phyloP scores from a whole-genome alignment of 2,888 invertebrate species.

The Horisme vitalbata region DNA sequence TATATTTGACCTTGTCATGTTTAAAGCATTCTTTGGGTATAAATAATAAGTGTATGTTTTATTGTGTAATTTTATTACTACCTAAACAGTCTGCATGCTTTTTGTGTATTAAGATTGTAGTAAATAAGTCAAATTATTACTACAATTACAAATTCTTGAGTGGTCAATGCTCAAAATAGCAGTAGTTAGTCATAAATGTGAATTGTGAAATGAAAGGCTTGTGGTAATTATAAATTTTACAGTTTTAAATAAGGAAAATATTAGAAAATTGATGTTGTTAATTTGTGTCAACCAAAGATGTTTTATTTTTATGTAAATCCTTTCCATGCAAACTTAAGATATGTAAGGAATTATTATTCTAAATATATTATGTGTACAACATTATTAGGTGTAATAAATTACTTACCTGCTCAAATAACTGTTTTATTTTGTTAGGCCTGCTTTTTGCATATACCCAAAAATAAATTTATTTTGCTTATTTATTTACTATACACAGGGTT shows the following conservation, averaged over 20 bases:
- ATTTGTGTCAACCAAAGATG: conserved; percentile 79
- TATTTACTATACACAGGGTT: too few relatives aligned
- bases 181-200: conserved; percentile 44
- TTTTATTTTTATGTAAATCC: conserved; percentile 74
- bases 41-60: conserved; percentile 30
- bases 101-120: conserved; percentile 44
- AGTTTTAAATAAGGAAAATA: conserved; percentile 39
- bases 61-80: conserved; percentile 38
- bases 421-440: conserved; percentile 29
- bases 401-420: conserved; percentile 69
- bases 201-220: conserved; percentile 68
- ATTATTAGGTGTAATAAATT: conserved; percentile 77
- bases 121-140: conserved; percentile 51
- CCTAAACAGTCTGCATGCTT: conserved; percentile 50
- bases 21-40: conserved; percentile 45
- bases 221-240: conserved; percentile 55
- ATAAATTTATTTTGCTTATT: too few relatives aligned
- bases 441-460: too few relatives aligned
- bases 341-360: conserved; percentile 61
- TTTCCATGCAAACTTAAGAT: conserved; percentile 62
- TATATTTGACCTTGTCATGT: conserved; percentile 44
- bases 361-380: conserved; percentile 64
- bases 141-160: conserved; percentile 44
- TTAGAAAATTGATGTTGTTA: conserved; percentile 70
- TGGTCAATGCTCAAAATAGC: conserved; percentile 62